These are phyloP conservation scores for Tetragonula carbonaria DNA, from an alignment of 2,888 invertebrate genomes.

Conservation along the genomic window DNA sequence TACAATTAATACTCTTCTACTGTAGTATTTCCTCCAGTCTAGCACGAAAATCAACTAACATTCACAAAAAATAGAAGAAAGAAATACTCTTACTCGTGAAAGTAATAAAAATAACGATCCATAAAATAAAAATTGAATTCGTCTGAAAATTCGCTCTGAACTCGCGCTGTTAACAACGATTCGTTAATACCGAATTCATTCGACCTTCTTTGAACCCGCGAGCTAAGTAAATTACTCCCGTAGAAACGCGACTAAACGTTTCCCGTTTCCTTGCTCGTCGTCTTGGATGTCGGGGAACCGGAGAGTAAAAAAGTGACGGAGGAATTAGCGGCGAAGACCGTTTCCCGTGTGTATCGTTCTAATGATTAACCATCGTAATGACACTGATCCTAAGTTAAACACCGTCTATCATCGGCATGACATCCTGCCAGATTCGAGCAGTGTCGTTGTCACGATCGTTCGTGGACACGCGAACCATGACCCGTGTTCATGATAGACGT, in stretches of 20 bases:
- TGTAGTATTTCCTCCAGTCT: too few species aligned
- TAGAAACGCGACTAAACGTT: slow-evolving; percentile 12
- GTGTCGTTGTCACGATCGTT: slow-evolving; percentile 45
- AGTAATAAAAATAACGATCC: too few species aligned
- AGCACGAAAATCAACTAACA: too few species aligned
- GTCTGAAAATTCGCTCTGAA: background rate
- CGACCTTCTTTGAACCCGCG: background rate
- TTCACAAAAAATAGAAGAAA: too few species aligned
- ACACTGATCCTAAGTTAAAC: slow-evolving; percentile 75
- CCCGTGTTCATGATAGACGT: slow-evolving; percentile 38
- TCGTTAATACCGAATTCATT: slow-evolving; percentile 1
- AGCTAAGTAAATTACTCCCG: background rate
- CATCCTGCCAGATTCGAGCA: slow-evolving; percentile 71
- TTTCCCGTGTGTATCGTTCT: slow-evolving; percentile 68
- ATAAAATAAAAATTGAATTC: too few species aligned
- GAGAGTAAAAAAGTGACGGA: slow-evolving; percentile 14
- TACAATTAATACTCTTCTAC: background rate
- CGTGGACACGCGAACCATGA: slow-evolving; percentile 66
- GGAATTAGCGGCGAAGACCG: slow-evolving; percentile 39
- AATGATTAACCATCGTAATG: slow-evolving; percentile 76
- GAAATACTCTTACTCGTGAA: too few species aligned
- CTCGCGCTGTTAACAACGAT: background rate
- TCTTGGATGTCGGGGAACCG: background rate
- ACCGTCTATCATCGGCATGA: slow-evolving; percentile 76
- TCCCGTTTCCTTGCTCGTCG: slow-evolving; percentile 2